Conservation (phyloP, 2,113 vertebrate genomes). For the Numida meleagris region DNA sequence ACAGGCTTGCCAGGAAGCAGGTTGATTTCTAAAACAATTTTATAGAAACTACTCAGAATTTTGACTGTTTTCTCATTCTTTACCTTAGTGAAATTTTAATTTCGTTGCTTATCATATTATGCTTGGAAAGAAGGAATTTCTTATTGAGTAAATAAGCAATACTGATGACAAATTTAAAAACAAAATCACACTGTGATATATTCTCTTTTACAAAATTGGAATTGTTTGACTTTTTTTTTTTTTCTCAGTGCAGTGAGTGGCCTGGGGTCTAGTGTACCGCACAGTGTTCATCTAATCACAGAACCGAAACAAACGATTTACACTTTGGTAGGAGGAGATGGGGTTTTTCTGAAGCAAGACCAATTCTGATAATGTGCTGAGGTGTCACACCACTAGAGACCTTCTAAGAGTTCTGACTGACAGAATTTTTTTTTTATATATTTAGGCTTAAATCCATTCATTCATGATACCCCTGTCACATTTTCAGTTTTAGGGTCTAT, state of each 20-base stretch:
- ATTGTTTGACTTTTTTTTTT: background rate
- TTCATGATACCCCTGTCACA: background rate
- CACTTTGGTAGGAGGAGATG: background rate
- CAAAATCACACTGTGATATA: background rate
- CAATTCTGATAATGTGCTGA: background rate
- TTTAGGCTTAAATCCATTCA: background rate
- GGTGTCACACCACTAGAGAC: background rate
- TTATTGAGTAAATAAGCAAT: background rate
- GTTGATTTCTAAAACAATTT: background rate
- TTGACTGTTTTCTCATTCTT: background rate
- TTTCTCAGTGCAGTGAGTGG: background rate
- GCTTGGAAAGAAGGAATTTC: background rate
- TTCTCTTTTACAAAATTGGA: background rate
- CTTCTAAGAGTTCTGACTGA: accelerated
- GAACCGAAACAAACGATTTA: background rate
- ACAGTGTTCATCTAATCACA: background rate
- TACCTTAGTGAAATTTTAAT: background rate
- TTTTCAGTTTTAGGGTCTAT: background rate
- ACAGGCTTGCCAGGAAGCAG: background rate
- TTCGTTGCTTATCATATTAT: background rate
- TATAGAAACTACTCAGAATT: background rate
- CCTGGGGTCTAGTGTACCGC: background rate
- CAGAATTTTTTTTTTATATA: background rate
- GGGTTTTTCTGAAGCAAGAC: background rate
- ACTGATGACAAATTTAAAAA: background rate